Base-by-base conservation (phyloP, 2,888 invertebrate genomes). In the Athalia rosae region DNA sequence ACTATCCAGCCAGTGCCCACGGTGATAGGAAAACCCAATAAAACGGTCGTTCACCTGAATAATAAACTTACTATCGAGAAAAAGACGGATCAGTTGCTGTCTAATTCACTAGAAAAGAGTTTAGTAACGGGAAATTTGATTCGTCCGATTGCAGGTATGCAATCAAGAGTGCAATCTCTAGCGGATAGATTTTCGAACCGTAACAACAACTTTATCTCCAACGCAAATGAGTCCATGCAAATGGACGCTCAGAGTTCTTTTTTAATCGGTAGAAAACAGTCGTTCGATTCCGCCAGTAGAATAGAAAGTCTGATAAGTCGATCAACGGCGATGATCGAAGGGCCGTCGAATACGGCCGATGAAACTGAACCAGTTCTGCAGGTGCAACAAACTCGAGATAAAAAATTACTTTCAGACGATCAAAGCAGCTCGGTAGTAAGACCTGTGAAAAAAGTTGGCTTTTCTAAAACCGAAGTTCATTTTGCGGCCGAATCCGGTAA, bases 381-480 rank as follows among this genome's bases (percentile, higher is more conserved):
- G 0, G 28, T 28, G 28, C 28, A 28, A 28, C 28, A 28, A 28
- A 28, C 28, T 28, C 28, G 28, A 28, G 28, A 28, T 28, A 28
- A 28, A 1, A 28, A 28, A 28, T 28, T 28, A 28, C 28, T 28
- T 2, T 28, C 11, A 48, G 62, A 56, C 11, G 56, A 56, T 50
- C 28, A 28, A 28, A 28, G 28, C 28, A 1, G 28, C 28, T 28
- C 53, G 53, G n/a, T 4, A 0, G 9, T n/a, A 7, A 53, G 53
- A 82, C 92, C 91, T 86, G 91, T 92, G 1, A 95, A 96, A 87
- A 95, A 93, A 89, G 96, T 97, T 0, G 96, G 95, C 85, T 97
- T 97, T 89, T 95, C 96, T 87, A 96, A 96, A 91, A 96, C 96
- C 0, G 97, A 97, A 90, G 93, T 97, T 45, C 97, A 97, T 89